Base-by-base conservation (phyloP, 2,797 vertebrate genomes). In the Neosilurus mollespiculum region DNA sequence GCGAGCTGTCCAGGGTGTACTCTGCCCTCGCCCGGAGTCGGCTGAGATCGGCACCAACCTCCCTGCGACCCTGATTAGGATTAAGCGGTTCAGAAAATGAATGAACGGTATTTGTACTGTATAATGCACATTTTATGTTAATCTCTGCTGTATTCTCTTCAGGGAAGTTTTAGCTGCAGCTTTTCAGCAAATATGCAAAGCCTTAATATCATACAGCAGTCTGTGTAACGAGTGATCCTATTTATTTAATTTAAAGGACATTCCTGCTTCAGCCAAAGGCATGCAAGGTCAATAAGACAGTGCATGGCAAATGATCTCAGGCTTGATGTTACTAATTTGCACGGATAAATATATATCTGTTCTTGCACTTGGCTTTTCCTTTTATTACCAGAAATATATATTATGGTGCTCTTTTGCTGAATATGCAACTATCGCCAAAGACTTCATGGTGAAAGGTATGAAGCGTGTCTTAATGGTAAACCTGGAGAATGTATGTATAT, bases 321-420 rank as follows among this genome's bases (percentile, higher is more conserved):
- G 85, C 85, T 81, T 79, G 84, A 77, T n/a, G 37, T 81, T 83
- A 80, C 58, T 8, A 86, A 80, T 80, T 70, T 84, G 72, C 79
- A 67, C 83, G 81, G n/a, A 54, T 73, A 62, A 58, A 7, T 69
- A 81, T 67, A 30, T 75, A 75, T 84, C 26, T 76, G 77, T 85
- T 78, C 54, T 67, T 84, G 71, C 72, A 81, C 62, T 77, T 75
- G 53, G 59, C 70, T 70, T 73, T 22, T 34, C 24, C 37, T 80
- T 76, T 84, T 81, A 56, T 80, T 65, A 69, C 75, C 22, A 56
- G 30, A 62, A 58, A 24, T 3, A 37, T 62, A 81, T 61, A 62
- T 37, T 49, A 49, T 64, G 72, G 73, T 81, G 79, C 72, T 78
- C 16, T 80, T 69, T 66, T 75, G 30, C 51, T 37, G 49, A 66